Base-by-base conservation (phyloP, 2,888 invertebrate genomes). In the Bombylius major region DNA sequence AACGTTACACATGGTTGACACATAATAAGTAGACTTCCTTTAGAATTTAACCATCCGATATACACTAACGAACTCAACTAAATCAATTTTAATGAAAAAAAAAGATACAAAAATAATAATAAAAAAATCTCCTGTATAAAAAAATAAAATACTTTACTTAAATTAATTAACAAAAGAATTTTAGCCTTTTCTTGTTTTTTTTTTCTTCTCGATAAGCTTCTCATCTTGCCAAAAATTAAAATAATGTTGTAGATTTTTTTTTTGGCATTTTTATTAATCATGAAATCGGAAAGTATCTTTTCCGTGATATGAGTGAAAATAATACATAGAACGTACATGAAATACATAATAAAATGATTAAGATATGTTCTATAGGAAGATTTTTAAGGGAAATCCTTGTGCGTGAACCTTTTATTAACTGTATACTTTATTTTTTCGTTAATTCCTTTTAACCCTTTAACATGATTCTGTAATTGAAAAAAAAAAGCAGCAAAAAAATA, bases 161-260 rank as follows among this genome's bases (percentile, higher is more conserved):
- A 58, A 56, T 58, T 58, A 58, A 58, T 58, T 58, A 58, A 58
- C 58, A 58, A 58, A 58, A 56, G 58, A 58, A 58, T 58, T 58
- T 58, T 36, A 53, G 56, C 47, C 6, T 13, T 51, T 51, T 44
- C 31, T 51, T 32, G 44, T 7, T n/a, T 1, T 36, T 36, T 2
- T 36, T 6, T 36, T 23, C n/a, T 23, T 23, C 3, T 23, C 23
- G 23, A 23, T 23, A 23, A 23, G 23, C 23, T n/a, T 23, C 23
- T 23, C 23, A 1, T 23, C 3, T 23, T 23, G 23, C 23, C 23
- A 23, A 23, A 23, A 23, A 23, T 23, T 23, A 23, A 23, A 23
- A 23, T 23, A 23, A 23, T 23, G 23, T 3, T n/a, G n/a, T 23
- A 23, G 23, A 23, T 23, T 23, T 23, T 23, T 23, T 23, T 23